A percentile compares a stretch with the other conserved stretches of the same genome.
Evolutionary conservation across 1,140 invertebrate genomes (phyloP).

Genomic region (Trichonephila inaurata): DNA sequence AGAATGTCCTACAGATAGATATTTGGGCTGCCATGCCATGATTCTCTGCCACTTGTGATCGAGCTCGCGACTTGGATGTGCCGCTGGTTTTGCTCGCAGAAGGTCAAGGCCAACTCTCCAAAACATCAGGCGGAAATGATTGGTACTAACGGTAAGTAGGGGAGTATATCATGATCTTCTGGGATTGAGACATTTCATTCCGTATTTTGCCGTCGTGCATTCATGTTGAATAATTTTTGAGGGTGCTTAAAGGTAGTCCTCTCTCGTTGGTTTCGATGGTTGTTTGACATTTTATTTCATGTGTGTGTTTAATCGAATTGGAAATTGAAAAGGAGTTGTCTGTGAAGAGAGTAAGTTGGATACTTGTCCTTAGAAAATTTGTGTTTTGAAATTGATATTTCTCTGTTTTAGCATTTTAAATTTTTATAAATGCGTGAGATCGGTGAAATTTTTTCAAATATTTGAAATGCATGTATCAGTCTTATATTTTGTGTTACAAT

Average conservation of each 20-base stretch:
- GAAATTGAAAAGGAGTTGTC: background rate
- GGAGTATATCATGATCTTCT: background rate
- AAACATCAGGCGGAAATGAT: slow-evolving; percentile 44
- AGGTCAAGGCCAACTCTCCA: slow-evolving; percentile 52
- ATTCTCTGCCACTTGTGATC: slow-evolving; percentile 5
- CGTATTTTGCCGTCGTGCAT: background rate
- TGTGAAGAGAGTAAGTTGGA: background rate
- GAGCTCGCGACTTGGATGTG: background rate
- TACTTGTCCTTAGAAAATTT: background rate
- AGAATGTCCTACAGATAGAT: slow-evolving; percentile 47
- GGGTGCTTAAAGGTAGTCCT: background rate
- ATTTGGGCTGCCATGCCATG: slow-evolving; percentile 14
- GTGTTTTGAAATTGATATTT: background rate
- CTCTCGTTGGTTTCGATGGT: too few species aligned
- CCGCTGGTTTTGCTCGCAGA: background rate
- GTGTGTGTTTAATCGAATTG: too few species aligned
- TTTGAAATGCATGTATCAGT: too few species aligned
- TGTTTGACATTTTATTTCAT: too few species aligned
- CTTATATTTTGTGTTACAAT: too few species aligned
- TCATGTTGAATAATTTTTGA: background rate
- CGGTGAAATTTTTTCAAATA: background rate
- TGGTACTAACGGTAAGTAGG: background rate
- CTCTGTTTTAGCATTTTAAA: background rate
- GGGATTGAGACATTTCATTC: background rate
- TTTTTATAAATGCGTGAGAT: background rate